Evolutionary conservation across 2,113 vertebrate genomes (phyloP).

Genomic region (Bagarius yarrelli): DNA sequence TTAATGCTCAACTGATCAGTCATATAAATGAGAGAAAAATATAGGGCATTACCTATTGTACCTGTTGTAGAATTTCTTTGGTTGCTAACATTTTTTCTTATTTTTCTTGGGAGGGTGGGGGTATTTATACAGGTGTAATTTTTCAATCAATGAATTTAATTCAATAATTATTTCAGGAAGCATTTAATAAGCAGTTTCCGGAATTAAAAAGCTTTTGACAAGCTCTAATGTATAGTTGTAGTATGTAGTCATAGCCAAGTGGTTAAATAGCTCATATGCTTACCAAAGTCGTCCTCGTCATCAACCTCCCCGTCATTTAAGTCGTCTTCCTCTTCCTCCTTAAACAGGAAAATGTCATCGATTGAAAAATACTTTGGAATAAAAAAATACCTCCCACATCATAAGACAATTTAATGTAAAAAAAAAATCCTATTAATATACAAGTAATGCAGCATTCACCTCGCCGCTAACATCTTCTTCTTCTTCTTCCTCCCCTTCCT

Average conservation of each 20-base stretch:
- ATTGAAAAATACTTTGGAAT: background rate
- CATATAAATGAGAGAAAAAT: too few species aligned
- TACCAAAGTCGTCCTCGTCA: slow-evolving; percentile 71
- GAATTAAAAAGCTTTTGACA: background rate
- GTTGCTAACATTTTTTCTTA: background rate
- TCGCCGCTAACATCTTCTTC: slow-evolving; percentile 64
- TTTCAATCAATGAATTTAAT: background rate
- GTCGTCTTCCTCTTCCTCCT: slow-evolving; percentile 54
- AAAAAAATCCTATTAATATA: background rate
- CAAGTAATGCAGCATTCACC: slow-evolving; percentile 41
- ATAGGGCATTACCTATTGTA: too few species aligned
- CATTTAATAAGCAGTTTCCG: background rate
- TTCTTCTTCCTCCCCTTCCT: slow-evolving; percentile 83
- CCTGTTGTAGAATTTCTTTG: too few species aligned
- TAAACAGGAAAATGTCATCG: background rate
- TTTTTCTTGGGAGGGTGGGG: background rate
- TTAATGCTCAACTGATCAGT: too few species aligned
- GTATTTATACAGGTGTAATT: too few species aligned
- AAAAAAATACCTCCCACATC: background rate
- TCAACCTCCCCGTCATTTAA: slow-evolving; percentile 58
- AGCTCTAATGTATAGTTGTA: background rate
- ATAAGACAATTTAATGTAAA: background rate
- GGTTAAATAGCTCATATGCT: slow-evolving; percentile 35
- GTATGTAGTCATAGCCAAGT: background rate
- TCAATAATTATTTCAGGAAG: background rate